These are phyloP conservation scores for Sisor rabdophorus DNA, from an alignment of 2,113 vertebrate species.

Conservation along the genomic window DNA sequence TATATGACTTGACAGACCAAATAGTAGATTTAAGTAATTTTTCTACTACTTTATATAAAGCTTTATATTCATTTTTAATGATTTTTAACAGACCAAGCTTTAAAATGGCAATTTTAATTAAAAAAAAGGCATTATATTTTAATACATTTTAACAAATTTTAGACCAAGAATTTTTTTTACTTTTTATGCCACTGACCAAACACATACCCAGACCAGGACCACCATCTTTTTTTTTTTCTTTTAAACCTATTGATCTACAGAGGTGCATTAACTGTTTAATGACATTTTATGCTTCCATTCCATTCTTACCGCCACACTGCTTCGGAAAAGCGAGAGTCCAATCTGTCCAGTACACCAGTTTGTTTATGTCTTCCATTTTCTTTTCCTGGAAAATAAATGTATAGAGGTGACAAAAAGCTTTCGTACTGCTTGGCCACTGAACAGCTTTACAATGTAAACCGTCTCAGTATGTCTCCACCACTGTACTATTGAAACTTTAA, in stretches of 20 bases:
- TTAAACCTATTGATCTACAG: neutral
- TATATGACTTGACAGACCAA: conserved; percentile 12
- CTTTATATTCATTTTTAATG: no score
- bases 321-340: neutral
- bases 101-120: neutral
- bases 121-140: neutral
- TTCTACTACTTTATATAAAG: neutral
- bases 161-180: neutral
- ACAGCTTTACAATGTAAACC: conserved; percentile 59
- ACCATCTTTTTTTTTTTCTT: neutral
- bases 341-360: neutral
- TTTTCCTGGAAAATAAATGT: conserved; percentile 30
- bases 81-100: neutral
- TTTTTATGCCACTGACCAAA: conserved; percentile 5
- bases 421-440: conserved; percentile 68
- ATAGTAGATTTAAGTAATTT: neutral
- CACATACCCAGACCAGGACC: neutral
- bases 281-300: neutral
- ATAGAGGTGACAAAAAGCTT: conserved; percentile 66
- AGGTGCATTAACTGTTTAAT: conserved; percentile 1
- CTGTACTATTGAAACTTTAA: conserved; percentile 65
- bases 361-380: conserved; percentile 13
- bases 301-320: neutral
- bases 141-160: no score
- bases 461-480: conserved; percentile 59